Base-by-base conservation (phyloP, 2,888 invertebrate species). In the Nebria brevicollis region DNA sequence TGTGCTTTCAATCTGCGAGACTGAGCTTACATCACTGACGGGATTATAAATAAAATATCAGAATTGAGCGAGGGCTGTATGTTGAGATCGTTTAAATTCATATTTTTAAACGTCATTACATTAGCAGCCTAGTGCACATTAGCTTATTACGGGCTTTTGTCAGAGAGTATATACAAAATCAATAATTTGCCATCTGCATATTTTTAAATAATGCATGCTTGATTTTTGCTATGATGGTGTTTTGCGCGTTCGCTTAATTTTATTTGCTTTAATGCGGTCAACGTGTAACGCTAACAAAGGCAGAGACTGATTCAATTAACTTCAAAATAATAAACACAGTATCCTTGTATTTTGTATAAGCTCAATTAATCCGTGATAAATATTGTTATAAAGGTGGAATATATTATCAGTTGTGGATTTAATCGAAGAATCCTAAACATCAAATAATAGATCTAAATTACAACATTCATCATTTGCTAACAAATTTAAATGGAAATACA, bases 241-340 rank as follows among this genome's bases (percentile, higher is more conserved):
- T 8, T 54, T 54, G 54, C 13, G 13, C 13, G 72, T 72, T 74
- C 66, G 78, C 78, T 78, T 78, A 78, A 78, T 78, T 78, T 73
- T 78, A 66, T 78, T 78, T 78, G 74, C 78, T 78, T 78, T 78
- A 65, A 66, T 43, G 74, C 66, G 78, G 43, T 78, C 78, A 74
- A 73, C 78, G 74, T 74, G 74, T 78, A 78, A 74, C 74, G 78
- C 20, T 78, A 78, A 78, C 78, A 78, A 78, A 78, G 73, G 78
- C 73, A 70, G 42, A 78, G 74, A 78, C 78, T 78, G 73, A 78
- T 78, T 78, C 73, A 78, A 78, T 78, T 78, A 78, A 78, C 78
- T 78, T 74, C 74, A 42, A 74, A 73, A 78, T 78, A 78, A 78
- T 78, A 74, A 78, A 78, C 78, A 74, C 68, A 42, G 74, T 54